These are phyloP conservation scores for Acipenser transmontanus DNA, from an alignment of 2,797 vertebrate genomes.

Conservation along the genomic window DNA sequence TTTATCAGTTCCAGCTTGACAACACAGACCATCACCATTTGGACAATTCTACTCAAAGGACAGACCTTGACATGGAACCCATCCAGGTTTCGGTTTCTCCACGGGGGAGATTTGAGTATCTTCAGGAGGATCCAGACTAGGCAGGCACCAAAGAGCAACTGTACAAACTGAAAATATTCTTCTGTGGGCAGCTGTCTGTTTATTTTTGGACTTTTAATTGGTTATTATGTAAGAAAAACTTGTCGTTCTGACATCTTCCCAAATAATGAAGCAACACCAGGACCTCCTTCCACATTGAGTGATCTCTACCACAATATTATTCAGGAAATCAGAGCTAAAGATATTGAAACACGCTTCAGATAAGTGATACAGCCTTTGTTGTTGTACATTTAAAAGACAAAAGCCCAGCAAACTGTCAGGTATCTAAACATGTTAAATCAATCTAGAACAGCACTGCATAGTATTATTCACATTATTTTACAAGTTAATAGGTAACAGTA, in stretches of 20 bases:
- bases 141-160: constrained; percentile 62
- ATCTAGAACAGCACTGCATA: no score
- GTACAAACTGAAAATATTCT: constrained; percentile 60
- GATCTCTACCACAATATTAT: constrained; percentile 68
- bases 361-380: constrained; percentile 37
- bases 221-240: constrained; percentile 63
- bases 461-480: no score
- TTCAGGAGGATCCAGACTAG: constrained; percentile 83
- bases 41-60: constrained; percentile 43
- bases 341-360: constrained; percentile 75
- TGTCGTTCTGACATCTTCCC: constrained; percentile 31
- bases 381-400: no score
- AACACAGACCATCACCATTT: constrained; percentile 46
- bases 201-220: constrained; percentile 76
- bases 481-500: no score
- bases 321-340: constrained; percentile 70
- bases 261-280: constrained; percentile 26
- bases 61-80: constrained; percentile 66
- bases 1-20: constrained; percentile 68
- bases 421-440: no score
- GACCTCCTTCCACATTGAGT: constrained; percentile 37
- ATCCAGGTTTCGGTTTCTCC: constrained; percentile 77
- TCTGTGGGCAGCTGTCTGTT: constrained; percentile 64
- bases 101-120: constrained; percentile 81
- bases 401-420: no score